Percentiles rank a stretch among this genome's conserved stretches.
phyloP scores from a whole-genome alignment of 2,888 invertebrate genomes.

The Kuschelorhynchus macadamiae region DNA sequence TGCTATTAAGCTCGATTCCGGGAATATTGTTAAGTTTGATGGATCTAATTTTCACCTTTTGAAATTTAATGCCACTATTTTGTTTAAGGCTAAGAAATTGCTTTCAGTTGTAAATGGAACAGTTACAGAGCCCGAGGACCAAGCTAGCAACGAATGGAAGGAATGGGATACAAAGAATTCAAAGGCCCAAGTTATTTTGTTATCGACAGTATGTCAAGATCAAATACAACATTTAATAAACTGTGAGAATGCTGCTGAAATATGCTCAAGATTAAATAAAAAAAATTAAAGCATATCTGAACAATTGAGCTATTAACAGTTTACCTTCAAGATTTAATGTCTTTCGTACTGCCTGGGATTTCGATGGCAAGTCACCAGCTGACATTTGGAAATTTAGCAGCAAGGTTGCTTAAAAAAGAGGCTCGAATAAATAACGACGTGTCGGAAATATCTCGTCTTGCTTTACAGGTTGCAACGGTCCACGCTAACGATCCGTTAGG shows the following conservation, averaged over 20 bases:
- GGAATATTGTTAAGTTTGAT: neutral
- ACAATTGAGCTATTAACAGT: slow-evolving; percentile 37
- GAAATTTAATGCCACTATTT: slow-evolving; percentile 25
- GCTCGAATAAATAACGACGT: slow-evolving; percentile 38
- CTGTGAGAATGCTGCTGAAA: slow-evolving; percentile 53
- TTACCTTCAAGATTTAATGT: slow-evolving; percentile 36
- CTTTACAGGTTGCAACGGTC: slow-evolving; percentile 44
- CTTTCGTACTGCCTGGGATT: slow-evolving; percentile 48
- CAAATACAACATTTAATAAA: slow-evolving; percentile 31
- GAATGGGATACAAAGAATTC: slow-evolving; percentile 26
- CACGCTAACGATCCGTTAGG: no score
- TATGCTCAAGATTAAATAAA: slow-evolving; percentile 56
- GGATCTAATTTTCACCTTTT: slow-evolving; percentile 43
- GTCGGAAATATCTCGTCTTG: slow-evolving; percentile 33
- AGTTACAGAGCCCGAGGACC: slow-evolving; percentile 4
- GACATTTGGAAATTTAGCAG: slow-evolving; percentile 48
- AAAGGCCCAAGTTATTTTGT: slow-evolving; percentile 23
- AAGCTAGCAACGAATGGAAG: slow-evolving; percentile 10
- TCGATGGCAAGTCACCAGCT: slow-evolving; percentile 33
- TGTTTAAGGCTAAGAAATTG: slow-evolving; percentile 19
- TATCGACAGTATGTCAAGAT: slow-evolving; percentile 25
- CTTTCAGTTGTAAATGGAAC: slow-evolving; percentile 14
- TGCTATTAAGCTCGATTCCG: neutral
- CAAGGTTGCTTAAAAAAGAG: slow-evolving; percentile 49
- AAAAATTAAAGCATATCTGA: slow-evolving; percentile 32